phyloP scores from a whole-genome alignment of 2,888 invertebrate species.

The Meloe dianella region DNA sequence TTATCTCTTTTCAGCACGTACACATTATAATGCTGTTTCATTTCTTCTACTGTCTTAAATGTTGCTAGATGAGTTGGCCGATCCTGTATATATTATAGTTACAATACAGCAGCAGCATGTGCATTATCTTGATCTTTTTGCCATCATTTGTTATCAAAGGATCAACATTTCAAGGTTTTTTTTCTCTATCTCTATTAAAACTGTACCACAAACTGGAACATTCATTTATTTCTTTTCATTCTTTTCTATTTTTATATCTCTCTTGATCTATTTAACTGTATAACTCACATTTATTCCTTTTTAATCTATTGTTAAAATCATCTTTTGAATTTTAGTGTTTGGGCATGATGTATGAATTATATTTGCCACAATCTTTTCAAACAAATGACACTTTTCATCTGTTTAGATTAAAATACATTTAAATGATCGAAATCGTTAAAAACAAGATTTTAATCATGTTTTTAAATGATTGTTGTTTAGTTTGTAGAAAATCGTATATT shows the following conservation, averaged over 20 bases:
- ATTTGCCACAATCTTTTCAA: conserved; percentile 32
- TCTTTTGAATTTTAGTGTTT: background rate
- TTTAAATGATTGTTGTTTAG: background rate
- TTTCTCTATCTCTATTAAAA: conserved; percentile 35
- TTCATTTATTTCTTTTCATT: background rate
- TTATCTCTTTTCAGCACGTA: no score
- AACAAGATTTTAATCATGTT: background rate
- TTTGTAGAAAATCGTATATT: background rate
- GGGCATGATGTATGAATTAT: conserved; percentile 26
- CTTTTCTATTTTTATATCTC: conserved; percentile 3
- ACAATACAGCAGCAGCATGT: conserved; percentile 25
- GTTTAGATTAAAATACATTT: conserved; percentile 23
- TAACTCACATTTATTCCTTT: background rate
- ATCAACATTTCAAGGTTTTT: conserved; percentile 30
- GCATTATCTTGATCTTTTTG: conserved; percentile 40
- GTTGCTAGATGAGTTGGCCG: no score
- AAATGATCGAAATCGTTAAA: background rate
- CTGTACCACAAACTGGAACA: conserved; percentile 27
- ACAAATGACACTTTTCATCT: conserved; percentile 41
- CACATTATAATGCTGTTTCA: no score
- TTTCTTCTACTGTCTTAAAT: no score
- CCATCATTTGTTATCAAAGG: conserved; percentile 36
- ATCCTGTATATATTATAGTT: background rate
- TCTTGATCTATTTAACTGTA: background rate
- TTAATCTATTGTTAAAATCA: background rate